Conservation (phyloP, 1,140 invertebrate species). For the Neuroterus valhalla region DNA sequence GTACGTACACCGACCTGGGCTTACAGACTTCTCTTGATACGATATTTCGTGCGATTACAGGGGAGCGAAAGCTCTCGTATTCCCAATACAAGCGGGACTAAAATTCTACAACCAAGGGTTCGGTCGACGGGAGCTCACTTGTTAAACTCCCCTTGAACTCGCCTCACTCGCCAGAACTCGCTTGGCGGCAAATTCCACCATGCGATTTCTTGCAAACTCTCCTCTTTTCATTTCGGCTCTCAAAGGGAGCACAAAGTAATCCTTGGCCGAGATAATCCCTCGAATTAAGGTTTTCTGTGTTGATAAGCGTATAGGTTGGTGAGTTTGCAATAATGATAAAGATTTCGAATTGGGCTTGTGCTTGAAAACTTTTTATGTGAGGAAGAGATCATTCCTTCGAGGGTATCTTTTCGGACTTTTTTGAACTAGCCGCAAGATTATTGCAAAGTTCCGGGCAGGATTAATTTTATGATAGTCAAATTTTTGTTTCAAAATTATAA, state of each 20-base stretch:
- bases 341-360: neutral
- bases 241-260: slow-evolving; percentile 40
- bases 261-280: slow-evolving; percentile 38
- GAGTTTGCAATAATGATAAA: slow-evolving; percentile 1
- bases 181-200: slow-evolving; percentile 44
- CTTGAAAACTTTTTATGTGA: too few species aligned
- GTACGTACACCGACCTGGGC: neutral
- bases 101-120: slow-evolving; percentile 9
- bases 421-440: too few species aligned
- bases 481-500: too few species aligned
- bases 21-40: neutral
- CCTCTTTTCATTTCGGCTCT: slow-evolving; percentile 44
- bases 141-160: slow-evolving; percentile 27
- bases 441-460: too few species aligned
- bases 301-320: slow-evolving; percentile 38
- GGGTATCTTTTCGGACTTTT: neutral
- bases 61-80: slow-evolving; percentile 9
- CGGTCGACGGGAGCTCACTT: slow-evolving; percentile 26
- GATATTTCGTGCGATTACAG: neutral
- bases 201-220: slow-evolving; percentile 46
- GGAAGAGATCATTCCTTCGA: slow-evolving; percentile 35
- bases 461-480: too few species aligned
- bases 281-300: slow-evolving; percentile 52
- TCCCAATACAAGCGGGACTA: neutral
- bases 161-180: slow-evolving; percentile 35